phyloP scores from a whole-genome alignment of 37 sponge, comb jelly and placozoan species.

The Spongilla lacustris region DNA sequence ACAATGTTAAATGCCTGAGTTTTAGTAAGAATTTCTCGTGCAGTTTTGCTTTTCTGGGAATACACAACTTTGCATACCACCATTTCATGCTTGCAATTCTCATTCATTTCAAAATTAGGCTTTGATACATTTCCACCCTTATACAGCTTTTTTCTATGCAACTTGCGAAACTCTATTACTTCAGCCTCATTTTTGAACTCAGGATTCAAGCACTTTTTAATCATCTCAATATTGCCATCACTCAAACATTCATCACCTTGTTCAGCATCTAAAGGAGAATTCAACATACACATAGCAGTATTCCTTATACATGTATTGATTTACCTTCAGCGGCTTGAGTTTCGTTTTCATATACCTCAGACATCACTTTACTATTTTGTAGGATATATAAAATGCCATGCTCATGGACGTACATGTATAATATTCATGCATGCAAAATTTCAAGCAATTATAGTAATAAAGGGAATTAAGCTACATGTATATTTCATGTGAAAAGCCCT shows the following conservation, averaged over 20 bases:
- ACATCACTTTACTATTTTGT: not conserved
- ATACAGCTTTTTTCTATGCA: not conserved
- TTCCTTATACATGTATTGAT: not conserved
- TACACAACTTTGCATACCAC: not conserved
- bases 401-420: not conserved
- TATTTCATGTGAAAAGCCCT: not conserved
- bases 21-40: not conserved
- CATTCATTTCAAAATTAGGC: conserved; percentile 1
- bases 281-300: not conserved
- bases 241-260: not conserved
- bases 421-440: not conserved
- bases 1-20: not conserved
- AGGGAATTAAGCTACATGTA: no score
- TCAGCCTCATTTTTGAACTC: not conserved
- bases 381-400: not conserved
- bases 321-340: not conserved
- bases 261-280: not conserved
- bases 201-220: not conserved
- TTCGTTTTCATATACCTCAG: not conserved
- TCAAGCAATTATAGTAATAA: not conserved
- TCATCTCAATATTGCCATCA: not conserved
- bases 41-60: not conserved
- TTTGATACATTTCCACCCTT: not conserved
- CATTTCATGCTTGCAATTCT: conserved; percentile 1
- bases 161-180: not conserved